Evolutionary conservation across 53 echinoderm and acorn worm genomes (phyloP).

Genomic region (Mesocentrotus franciscanus): DNA sequence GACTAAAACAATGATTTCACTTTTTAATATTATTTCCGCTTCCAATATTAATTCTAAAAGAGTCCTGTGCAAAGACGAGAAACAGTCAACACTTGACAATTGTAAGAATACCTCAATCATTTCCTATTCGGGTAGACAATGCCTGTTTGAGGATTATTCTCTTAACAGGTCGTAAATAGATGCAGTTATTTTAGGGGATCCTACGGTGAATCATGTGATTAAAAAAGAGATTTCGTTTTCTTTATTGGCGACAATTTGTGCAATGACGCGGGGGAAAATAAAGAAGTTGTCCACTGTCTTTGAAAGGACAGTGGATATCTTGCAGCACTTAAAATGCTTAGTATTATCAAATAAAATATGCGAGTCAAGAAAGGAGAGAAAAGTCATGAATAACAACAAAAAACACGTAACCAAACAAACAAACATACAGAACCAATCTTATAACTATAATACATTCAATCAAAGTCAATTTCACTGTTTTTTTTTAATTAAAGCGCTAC

Average conservation of each 20-base stretch:
- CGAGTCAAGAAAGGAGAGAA: neutral
- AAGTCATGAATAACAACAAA: too few relatives aligned
- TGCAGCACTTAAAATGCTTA: neutral
- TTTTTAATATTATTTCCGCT: neutral
- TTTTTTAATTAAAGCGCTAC: too few relatives aligned
- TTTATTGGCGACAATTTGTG: neutral
- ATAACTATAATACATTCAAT: too few relatives aligned
- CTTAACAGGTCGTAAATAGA: neutral
- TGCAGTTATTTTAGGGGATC: neutral
- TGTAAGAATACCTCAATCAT: conserved; percentile 28
- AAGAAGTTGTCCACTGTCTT: neutral
- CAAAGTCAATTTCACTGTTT: too few relatives aligned
- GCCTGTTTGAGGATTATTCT: neutral
- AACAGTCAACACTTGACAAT: neutral
- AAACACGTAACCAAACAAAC: too few relatives aligned
- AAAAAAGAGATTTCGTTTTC: neutral
- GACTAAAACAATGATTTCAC: neutral
- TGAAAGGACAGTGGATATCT: too few relatives aligned
- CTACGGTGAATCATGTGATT: neutral
- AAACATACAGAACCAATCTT: too few relatives aligned
- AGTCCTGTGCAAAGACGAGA: neutral
- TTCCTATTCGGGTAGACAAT: neutral
- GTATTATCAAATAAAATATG: neutral
- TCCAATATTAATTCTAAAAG: neutral
- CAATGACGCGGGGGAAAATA: neutral